Evolutionary conservation across 23 tunicate genomes (phyloP).

Genomic region (Clavelina lepadiformis): DNA sequence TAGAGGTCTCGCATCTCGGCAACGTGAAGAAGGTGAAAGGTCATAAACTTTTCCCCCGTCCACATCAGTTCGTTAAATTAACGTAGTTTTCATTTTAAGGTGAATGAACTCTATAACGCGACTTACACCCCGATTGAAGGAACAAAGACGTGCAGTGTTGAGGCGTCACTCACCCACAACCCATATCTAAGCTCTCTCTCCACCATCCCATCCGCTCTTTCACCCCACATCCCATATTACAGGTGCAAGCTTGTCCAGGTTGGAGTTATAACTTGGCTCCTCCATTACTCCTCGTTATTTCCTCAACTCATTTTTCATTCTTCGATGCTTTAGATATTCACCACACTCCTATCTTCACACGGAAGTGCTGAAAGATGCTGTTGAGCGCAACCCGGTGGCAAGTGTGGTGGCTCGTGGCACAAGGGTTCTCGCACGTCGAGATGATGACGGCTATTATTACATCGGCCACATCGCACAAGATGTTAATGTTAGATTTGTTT

Average conservation of each 20-base stretch:
- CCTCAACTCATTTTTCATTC: too few relatives aligned
- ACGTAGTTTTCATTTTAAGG: too few relatives aligned
- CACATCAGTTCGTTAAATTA: too few relatives aligned
- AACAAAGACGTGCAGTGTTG: conserved; percentile 60
- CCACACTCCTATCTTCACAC: conserved; percentile 47
- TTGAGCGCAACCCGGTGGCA: conserved; percentile 83
- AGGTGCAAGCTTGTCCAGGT: too few relatives aligned
- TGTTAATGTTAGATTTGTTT: conserved; percentile 38
- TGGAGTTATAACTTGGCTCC: too few relatives aligned
- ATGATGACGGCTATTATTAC: conserved; percentile 84
- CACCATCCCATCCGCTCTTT: conserved; percentile 38
- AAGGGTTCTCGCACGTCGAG: conserved; percentile 71
- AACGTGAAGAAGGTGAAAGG: conserved; percentile 64
- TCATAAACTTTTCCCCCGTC: too few relatives aligned
- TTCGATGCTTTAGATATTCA: too few relatives aligned
- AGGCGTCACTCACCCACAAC: conserved; percentile 53
- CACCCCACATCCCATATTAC: conserved; percentile 47
- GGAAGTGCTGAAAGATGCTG: conserved; percentile 58
- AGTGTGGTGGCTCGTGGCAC: conserved; percentile 94
- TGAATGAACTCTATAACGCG: conserved; percentile 59
- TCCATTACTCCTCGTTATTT: too few relatives aligned
- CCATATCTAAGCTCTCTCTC: conserved; percentile 42
- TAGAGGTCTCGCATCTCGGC: conserved; percentile 44
- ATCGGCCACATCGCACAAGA: conserved; percentile 82
- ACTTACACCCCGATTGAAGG: conserved; percentile 49